These are phyloP conservation scores for Crematogaster levior DNA, from an alignment of 2,888 invertebrate genomes.

Conservation along the genomic window DNA sequence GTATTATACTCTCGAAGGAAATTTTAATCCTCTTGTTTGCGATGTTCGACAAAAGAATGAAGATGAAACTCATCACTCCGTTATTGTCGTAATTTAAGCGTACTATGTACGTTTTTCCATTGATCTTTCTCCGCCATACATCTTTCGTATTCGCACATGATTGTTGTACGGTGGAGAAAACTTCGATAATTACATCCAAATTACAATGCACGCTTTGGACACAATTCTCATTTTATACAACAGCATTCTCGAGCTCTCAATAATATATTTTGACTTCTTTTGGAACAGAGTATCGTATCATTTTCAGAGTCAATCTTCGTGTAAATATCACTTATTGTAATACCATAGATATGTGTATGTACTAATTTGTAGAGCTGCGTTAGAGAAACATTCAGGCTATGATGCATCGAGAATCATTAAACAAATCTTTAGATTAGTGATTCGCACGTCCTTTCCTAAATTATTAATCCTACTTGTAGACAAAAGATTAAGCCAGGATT, in stretches of 20 bases:
- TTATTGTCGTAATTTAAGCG: neutral
- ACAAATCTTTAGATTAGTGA: slow-evolving; percentile 2
- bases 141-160: too few species aligned
- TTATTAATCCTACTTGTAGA: neutral
- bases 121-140: neutral
- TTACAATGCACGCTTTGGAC: slow-evolving; percentile 28
- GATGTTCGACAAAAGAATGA: neutral
- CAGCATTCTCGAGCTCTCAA: neutral
- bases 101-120: neutral
- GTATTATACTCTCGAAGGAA: slow-evolving; percentile 18
- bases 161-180: neutral
- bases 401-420: slow-evolving; percentile 18
- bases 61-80: neutral
- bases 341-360: slow-evolving; percentile 10
- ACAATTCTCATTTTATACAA: neutral
- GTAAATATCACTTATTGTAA: slow-evolving; percentile 35
- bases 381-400: slow-evolving; percentile 21
- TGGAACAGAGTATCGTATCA: slow-evolving; percentile 3
- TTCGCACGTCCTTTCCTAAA: neutral
- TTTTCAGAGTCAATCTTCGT: slow-evolving; percentile 10
- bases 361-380: slow-evolving; percentile 32
- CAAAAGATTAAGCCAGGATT: neutral
- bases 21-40: slow-evolving; percentile 6
- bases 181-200: slow-evolving; percentile 21
- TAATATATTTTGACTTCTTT: slow-evolving; percentile 30